A percentile compares a stretch with the other conserved stretches of the same genome.
These are phyloP conservation scores for Aphelinus atriplicis DNA, from an alignment of 1,140 invertebrate genomes.

Conservation along the genomic window DNA sequence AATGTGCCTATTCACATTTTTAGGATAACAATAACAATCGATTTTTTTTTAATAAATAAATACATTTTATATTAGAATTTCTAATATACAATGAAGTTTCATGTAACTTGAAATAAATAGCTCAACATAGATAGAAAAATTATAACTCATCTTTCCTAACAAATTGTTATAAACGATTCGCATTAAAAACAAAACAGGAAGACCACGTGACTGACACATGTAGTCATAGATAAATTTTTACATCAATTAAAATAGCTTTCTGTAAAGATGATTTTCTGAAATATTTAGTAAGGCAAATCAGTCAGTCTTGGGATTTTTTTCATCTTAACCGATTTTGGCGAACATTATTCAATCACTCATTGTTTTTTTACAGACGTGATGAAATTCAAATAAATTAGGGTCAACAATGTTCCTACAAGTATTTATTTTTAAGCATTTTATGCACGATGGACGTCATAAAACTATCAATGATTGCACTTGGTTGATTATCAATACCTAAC, in stretches of 20 bases:
- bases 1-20: constrained; percentile 1
- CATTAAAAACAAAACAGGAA: background rate
- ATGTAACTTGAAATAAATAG: constrained; percentile 18
- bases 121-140: constrained; percentile 2
- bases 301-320: constrained; percentile 55
- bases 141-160: constrained; percentile 5
- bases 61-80: constrained; percentile 10
- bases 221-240: constrained; percentile 4
- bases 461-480: constrained; percentile 22
- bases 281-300: constrained; percentile 51
- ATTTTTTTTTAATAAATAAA: constrained; percentile 14
- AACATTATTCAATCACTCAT: background rate
- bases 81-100: constrained; percentile 9
- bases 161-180: background rate
- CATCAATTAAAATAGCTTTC: constrained; percentile 16
- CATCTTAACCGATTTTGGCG: constrained; percentile 25
- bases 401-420: constrained; percentile 15
- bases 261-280: constrained; percentile 27
- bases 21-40: constrained; percentile 35
- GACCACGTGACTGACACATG: background rate
- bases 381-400: constrained; percentile 32
- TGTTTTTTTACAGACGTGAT: constrained; percentile 6
- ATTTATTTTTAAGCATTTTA: background rate
- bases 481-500: constrained; percentile 5
- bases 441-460: constrained; percentile 24